phyloP scores from a whole-genome alignment of 35 echinoderm and acorn worm species.

The Heliocidaris tuberculata region DNA sequence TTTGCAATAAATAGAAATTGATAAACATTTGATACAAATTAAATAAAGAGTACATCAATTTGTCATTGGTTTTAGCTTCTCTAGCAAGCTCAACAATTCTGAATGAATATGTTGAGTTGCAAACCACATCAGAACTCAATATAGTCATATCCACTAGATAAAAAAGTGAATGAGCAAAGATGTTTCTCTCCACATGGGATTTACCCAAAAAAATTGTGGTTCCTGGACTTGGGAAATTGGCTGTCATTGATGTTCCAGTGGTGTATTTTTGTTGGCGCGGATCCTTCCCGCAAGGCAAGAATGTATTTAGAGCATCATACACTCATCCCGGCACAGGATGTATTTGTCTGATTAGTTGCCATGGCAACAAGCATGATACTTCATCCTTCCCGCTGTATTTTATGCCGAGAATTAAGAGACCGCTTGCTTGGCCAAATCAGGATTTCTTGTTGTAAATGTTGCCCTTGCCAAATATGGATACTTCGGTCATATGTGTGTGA shows the following conservation, averaged over 20 bases:
- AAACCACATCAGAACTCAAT: background rate
- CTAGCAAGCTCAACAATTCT: too few species aligned
- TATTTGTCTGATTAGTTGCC: background rate
- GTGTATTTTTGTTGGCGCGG: background rate
- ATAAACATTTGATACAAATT: background rate
- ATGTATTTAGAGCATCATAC: background rate
- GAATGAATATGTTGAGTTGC: too few species aligned
- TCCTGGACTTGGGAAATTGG: background rate
- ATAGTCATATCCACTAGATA: background rate
- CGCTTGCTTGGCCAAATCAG: background rate
- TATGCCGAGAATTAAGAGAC: constrained; percentile 8
- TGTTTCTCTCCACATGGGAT: background rate
- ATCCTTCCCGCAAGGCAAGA: background rate
- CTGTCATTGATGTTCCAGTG: background rate
- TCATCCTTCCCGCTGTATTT: background rate
- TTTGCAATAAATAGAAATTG: background rate
- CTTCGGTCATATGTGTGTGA: background rate
- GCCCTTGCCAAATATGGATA: background rate
- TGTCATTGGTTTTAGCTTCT: background rate
- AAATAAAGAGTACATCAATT: background rate
- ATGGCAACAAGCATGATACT: constrained; percentile 10
- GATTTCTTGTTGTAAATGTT: background rate
- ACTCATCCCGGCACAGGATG: background rate
- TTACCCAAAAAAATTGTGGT: background rate
- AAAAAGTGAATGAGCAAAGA: background rate